Evolutionary conservation across 2,113 vertebrate species (phyloP), one percentile per base, ranked within the genome.

Genomic region (Geothlypis trichas): DNA sequence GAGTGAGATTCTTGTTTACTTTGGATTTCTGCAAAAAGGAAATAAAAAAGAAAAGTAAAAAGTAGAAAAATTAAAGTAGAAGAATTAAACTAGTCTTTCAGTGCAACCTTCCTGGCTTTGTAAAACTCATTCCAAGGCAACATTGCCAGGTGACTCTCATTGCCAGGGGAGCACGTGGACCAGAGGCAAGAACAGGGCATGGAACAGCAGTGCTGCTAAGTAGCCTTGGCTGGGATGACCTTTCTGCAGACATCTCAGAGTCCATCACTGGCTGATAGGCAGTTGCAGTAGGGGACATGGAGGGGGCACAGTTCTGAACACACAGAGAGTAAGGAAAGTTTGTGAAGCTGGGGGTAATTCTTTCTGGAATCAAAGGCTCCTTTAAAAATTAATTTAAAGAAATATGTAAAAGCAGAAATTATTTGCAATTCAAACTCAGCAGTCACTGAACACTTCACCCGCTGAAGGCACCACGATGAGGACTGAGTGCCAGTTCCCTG

Each of bases 221-320:
- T 0, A 75, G 47, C 8, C 35, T 33, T 0, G 13, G 52, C 67
- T 42, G 59, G 79, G 52, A 21, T 47, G 26, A 19, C 26, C 26
- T 27, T 55, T 42, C 54, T 63, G 35, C 47, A 51, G 57, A 59
- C 26, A 54, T 35, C 41, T 31, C 51, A 21, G 57, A 66, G 13
- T 27, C 41, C 27, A 4, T 8, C 39, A 5, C 16, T n/a, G 54
- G 4, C 49, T 52, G 23, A n/a, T n/a, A 42, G 37, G 21, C 15
- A 31, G 5, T 0, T 49, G 23, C 52, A 61, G 44, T 14, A 52
- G n/a, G 16, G 28, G 8, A 41, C 2, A 1, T 55, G 42, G 18
- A 27, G 23, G 4, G 37, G 41, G 11, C 39, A 19, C 42, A 44
- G 41, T 3, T 49, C 26, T 30, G 23, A 80, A 61, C 11, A 77